Percentiles rank a stretch among this genome's conserved stretches.
phyloP scores from a whole-genome alignment of 2,888 invertebrate genomes.

The Rambutsinella grinnellia region DNA sequence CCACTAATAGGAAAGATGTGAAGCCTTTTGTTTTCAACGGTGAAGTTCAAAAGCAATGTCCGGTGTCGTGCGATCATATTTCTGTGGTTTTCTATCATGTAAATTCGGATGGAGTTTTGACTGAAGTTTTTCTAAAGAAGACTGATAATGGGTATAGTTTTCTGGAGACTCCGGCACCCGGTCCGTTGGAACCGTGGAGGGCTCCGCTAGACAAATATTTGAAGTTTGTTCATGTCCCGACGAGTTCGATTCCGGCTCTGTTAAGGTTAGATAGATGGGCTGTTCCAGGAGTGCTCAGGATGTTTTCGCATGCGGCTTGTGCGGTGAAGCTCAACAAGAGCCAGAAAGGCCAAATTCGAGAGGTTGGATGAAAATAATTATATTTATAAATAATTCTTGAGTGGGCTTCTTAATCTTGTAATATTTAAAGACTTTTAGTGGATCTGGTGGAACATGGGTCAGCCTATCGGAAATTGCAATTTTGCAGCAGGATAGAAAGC shows the following conservation, averaged over 20 bases:
- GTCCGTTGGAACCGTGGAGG: conserved; percentile 17
- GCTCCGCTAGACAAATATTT: conserved; percentile 50
- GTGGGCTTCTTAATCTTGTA: not conserved
- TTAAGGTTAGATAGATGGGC: conserved; percentile 59
- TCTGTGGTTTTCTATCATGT: not conserved
- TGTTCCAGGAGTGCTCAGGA: conserved; percentile 53
- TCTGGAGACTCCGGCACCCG: too few relatives aligned
- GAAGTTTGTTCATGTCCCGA: conserved; percentile 27
- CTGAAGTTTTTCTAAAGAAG: not conserved
- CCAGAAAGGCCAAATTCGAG: conserved; percentile 17
- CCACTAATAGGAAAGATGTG: not conserved
- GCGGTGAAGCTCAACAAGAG: conserved; percentile 42
- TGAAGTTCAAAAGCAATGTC: too few relatives aligned
- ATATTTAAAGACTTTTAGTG: not conserved
- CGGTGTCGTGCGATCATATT: too few relatives aligned
- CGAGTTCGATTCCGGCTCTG: conserved; percentile 46
- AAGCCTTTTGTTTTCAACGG: not conserved
- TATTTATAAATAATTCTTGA: not conserved
- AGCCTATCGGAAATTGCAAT: conserved; percentile 19
- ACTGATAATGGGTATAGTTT: not conserved
- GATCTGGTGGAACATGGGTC: conserved; percentile 52
- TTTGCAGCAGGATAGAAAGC: conserved; percentile 30
- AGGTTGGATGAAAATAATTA: not conserved
- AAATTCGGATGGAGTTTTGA: not conserved
- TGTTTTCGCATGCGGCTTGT: conserved; percentile 56